A percentile compares a stretch with the other conserved stretches of the same genome.
Conservation (phyloP, 2,113 vertebrate species). For the Lagopus muta region DNA sequence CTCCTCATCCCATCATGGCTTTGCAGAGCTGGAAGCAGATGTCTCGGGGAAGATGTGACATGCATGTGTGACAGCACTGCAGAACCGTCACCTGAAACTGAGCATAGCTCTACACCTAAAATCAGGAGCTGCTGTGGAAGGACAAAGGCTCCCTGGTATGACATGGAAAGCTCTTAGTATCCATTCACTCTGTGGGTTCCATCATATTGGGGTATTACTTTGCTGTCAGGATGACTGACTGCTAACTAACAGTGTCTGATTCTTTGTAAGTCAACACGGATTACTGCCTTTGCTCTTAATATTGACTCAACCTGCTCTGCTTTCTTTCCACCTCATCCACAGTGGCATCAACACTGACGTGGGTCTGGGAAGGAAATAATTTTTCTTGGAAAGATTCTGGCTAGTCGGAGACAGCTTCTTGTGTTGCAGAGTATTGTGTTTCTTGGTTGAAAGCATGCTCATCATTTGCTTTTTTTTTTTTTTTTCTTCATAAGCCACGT, state of each 20-base stretch:
- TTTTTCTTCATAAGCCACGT: conserved; percentile 25
- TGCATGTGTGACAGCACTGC: not conserved
- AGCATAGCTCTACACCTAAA: not conserved
- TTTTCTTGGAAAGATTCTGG: conserved; percentile 51
- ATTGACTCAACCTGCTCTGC: not conserved
- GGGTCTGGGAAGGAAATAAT: conserved; percentile 22
- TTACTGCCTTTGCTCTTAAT: not conserved
- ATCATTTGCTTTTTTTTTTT: not conserved
- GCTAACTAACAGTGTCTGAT: not conserved
- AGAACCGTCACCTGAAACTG: not conserved
- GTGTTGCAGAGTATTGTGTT: conserved; percentile 38
- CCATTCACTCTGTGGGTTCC: not conserved
- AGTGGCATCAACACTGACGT: not conserved
- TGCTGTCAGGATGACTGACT: not conserved
- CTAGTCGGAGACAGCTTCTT: conserved; percentile 28
- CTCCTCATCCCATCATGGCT: not conserved
- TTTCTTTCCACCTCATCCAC: conserved; percentile 22
- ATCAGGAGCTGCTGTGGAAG: not conserved
- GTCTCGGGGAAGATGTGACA: not conserved
- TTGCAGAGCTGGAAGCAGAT: not conserved
- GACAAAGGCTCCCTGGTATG: not conserved
- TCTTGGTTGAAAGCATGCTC: conserved; percentile 46
- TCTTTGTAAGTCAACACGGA: not conserved
- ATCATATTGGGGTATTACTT: not conserved
- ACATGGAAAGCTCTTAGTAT: not conserved